A percentile compares a stretch with the other conserved stretches of the same genome.
Conservation (phyloP, 2,888 invertebrate genomes). For the Drosophila ustulata region DNA sequence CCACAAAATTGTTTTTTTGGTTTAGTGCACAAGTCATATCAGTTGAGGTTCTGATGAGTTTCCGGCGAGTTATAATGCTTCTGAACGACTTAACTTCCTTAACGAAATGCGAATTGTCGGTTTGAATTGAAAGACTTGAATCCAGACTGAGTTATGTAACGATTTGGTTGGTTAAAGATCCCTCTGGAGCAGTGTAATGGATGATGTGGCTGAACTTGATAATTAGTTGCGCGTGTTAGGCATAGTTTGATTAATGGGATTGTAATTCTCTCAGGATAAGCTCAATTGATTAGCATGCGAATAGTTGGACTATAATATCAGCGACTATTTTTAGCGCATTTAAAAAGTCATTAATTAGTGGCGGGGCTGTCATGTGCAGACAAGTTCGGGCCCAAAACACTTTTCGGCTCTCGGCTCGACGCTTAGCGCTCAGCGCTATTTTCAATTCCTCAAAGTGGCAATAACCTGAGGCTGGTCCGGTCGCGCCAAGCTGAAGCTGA, state of each 20-base stretch:
- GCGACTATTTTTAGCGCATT: constrained; percentile 64
- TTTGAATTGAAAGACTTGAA: constrained; percentile 12
- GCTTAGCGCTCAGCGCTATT: constrained; percentile 14
- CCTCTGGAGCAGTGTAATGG: constrained; percentile 34
- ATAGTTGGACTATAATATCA: constrained; percentile 55
- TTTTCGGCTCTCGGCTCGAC: constrained; percentile 7
- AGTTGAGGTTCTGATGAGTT: constrained; percentile 17
- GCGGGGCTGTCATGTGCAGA: constrained; percentile 59
- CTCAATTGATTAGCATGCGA: constrained; percentile 32
- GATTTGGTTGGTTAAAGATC: constrained; percentile 7
- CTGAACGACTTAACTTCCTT: constrained; percentile 44
- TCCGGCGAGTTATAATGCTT: constrained; percentile 33
- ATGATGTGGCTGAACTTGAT: constrained; percentile 19
- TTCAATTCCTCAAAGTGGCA: constrained; percentile 80
- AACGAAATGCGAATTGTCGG: constrained; percentile 16
- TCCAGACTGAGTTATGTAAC: background rate
- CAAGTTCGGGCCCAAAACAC: constrained; percentile 60
- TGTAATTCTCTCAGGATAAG: constrained; percentile 45
- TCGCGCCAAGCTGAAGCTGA: constrained; percentile 59
- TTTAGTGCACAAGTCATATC: constrained; percentile 15
- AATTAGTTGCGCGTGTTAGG: constrained; percentile 52
- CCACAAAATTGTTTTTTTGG: constrained; percentile 1
- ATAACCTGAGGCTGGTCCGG: constrained; percentile 63
- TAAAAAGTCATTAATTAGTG: constrained; percentile 70
- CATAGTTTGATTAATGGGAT: constrained; percentile 40